Evolutionary conservation across 2,797 vertebrate species (phyloP), one percentile per base, ranked within the genome.

Genomic region (Martes flavigula): DNA sequence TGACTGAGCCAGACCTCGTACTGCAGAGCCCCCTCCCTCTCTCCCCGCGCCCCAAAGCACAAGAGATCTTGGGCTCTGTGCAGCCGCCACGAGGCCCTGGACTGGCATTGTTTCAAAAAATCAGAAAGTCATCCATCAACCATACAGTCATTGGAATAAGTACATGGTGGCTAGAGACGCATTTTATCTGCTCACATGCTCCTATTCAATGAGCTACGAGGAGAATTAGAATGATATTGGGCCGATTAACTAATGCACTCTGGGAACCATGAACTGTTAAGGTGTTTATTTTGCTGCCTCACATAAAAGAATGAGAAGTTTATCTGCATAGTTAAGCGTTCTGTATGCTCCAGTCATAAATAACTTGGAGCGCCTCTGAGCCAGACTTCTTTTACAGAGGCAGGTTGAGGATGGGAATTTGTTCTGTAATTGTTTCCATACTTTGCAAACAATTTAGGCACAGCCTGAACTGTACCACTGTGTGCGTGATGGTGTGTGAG

Each of bases 1-100:
- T 99, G 99, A 99, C 99, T 99, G 99, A 99, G 99, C 99, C 99
- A 99, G 99, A 99, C 99, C 99, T 99, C 97, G 97, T 97, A 96
- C 97, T 99, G 99, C 98, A 98, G 97, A 98, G 98, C 97, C 98
- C 88, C 96, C 95, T 88, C 85, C 84, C 81, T 75, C 35, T 32
- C 79, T 75, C 54, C 94, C 96, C 62, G 2, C 18, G 86, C 96
- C 98, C 98, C 98, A 98, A 98, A 98, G 98, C 98, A 98, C 98
- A 98, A 98, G 98, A 98, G 98, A 98, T 98, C 98, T 98, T 97
- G 93, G 98, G 98, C 96, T 93, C 92, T 98, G 66, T 91, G 79
- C 97, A 98, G 98, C 97, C 98, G 94, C 97, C 98, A 97, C 78
- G 90, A 98, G 98, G 98, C 98, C 97, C 97, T 92, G 90, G 96